Conservation (phyloP, 2,113 vertebrate species). For the Ondatra zibethicus region DNA sequence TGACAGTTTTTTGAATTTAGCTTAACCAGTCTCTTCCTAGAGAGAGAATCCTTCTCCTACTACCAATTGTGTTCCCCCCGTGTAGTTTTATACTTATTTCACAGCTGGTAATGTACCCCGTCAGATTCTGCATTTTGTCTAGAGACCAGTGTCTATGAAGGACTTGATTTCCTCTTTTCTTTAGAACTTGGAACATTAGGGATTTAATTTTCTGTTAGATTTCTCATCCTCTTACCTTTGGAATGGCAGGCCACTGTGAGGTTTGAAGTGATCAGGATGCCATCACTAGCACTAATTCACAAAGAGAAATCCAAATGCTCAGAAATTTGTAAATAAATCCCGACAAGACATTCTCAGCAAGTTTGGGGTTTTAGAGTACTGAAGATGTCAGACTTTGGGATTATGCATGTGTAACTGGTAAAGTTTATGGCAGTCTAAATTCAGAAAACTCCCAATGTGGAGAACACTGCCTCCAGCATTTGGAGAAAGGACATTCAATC, state of each 20-base stretch:
- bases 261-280: neutral
- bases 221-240: neutral
- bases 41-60: neutral
- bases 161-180: neutral
- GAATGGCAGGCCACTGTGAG: neutral
- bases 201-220: neutral
- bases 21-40: neutral
- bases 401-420: neutral
- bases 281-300: neutral
- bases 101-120: neutral
- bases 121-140: neutral
- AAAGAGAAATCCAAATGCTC: neutral
- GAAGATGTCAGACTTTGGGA: neutral
- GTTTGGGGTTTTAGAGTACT: neutral
- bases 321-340: neutral
- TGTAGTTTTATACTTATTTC: neutral
- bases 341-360: neutral
- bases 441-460: neutral
- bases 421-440: neutral
- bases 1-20: neutral
- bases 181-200: conserved; percentile 25
- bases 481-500: neutral
- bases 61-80: neutral
- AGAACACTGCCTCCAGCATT: neutral
- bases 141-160: neutral